Evolutionary conservation across 2,797 vertebrate species (phyloP).

Genomic region (Podarcis lilfordi): DNA sequence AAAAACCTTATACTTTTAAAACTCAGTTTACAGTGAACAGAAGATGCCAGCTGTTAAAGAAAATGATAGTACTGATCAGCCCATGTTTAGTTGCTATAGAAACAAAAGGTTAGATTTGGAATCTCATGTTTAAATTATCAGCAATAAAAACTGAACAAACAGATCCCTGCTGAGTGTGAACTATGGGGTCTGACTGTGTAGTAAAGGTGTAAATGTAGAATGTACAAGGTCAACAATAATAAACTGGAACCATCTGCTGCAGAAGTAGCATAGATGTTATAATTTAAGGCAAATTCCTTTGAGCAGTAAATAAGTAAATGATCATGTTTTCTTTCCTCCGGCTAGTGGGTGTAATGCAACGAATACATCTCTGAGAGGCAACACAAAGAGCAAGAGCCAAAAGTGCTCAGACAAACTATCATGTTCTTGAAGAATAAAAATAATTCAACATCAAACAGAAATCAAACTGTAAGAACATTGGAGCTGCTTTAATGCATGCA

Average conservation of each 20-base stretch:
- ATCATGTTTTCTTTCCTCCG: constrained; percentile 20
- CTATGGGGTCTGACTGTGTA: constrained; percentile 51
- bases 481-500: background rate
- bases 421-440: constrained; percentile 42
- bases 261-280: background rate
- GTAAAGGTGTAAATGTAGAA: constrained; percentile 53
- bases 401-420: background rate
- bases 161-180: constrained; percentile 64
- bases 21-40: constrained; percentile 62
- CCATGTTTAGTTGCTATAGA: constrained; percentile 76
- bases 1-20: constrained; percentile 60
- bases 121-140: constrained; percentile 68
- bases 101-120: constrained; percentile 72
- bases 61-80: constrained; percentile 67
- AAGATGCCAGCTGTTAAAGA: constrained; percentile 73
- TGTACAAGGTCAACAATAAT: constrained; percentile 54
- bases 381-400: background rate
- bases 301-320: constrained; percentile 1
- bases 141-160: constrained; percentile 69
- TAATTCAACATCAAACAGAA: constrained; percentile 33
- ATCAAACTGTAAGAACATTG: background rate
- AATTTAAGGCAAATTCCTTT: constrained; percentile 20
- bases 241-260: constrained; percentile 39
- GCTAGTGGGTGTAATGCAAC: background rate
- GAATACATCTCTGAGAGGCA: background rate